Base-by-base conservation (phyloP, 2,113 vertebrate species). In the Pteronura brasiliensis region DNA sequence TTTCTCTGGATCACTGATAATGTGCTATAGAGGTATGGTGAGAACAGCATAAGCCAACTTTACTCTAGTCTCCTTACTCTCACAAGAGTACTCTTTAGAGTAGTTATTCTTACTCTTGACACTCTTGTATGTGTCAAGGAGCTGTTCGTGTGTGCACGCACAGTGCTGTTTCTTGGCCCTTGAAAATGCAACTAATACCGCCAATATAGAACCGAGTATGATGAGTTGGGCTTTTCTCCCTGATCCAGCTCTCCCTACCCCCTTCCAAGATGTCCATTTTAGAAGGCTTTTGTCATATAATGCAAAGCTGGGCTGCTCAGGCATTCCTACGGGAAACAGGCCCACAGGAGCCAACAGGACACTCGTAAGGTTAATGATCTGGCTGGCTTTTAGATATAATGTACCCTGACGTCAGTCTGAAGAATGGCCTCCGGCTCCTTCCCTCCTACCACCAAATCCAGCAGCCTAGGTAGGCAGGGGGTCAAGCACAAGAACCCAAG, bases 1-100 rank as follows among this genome's bases (percentile, higher is more conserved):
- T 84, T 65, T 47, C 84, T 71, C 81, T 74, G 86, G 72, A 94
- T 97, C 82, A 91, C 36, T 86, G 93, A 80, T 92, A 52, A 93
- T 69, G 44, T 69, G 34, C n/a, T 21, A 14, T 2, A 85, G 61
- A 95, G 36, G 72, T 63, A 52, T 31, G 49, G 15, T 81, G 88
- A 79, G 23, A 71, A 94, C 0, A 27, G 34, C 17, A 23, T 59
- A 94, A 94, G 77, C n/a, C 17, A 39, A 65, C 77, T 94, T 96
- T n/a, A 67, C 23, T 93, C 55, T 74, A 57, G 36, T 36, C 49
- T 96, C 87, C 34, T 71, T 42, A 55, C 42, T 63, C 52, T 81
- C 61, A 80, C 31, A 39, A 91, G 86, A 87, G 86, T 47, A 18
- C 74, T 77, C 42, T 47, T 77, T 31, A 44, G 25, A 29, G 7